Evolutionary conservation across 2,113 vertebrate species (phyloP), one percentile per base, ranked within the genome.

Genomic region (Sorex araneus): DNA sequence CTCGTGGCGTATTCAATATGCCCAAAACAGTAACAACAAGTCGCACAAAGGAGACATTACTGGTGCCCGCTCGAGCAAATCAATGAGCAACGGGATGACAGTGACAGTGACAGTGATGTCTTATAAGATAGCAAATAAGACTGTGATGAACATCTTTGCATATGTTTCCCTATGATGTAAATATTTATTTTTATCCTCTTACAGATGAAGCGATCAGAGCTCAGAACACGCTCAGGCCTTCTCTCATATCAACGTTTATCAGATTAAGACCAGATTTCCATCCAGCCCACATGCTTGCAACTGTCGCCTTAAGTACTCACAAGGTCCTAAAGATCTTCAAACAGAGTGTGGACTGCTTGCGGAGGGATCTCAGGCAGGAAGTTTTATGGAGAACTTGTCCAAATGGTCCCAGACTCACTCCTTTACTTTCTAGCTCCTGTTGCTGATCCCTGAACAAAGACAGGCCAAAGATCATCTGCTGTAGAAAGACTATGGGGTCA

Each of bases 341-440:
- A 32, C 0, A 54, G 3, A 30, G 1, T 50, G 2, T 50, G 11
- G 1, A 3, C 15, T 40, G 13, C 40, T 69, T 63, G 21, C 50
- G 23, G 40, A 34, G 30, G 66, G 1, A 36, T 50, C 25, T 67
- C 27, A 78, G 25, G n/a, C 34, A 69, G 21, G 27, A 50, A 43
- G 34, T 23, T 27, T 57, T 32, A 9, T 13, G 23, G 23, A 4
- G 28, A 1, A 28, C 47, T 57, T 27, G 70, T 21, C 4, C 21
- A 27, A 34, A 45, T 0, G 16, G 54, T 13, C 21, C 28, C 16
- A 9, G 23, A 6, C 32, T 54, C 0, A 0, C 15, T n/a, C 69
- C 27, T 91, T 3, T 8, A 40, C 69, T 36, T 60, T 60, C 57
- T 60, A 21, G 21, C n/a, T 69, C 66, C 50, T 64, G 21, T 23